Conservation (phyloP, 2,797 vertebrate genomes). For the Loris lydekkerianus region DNA sequence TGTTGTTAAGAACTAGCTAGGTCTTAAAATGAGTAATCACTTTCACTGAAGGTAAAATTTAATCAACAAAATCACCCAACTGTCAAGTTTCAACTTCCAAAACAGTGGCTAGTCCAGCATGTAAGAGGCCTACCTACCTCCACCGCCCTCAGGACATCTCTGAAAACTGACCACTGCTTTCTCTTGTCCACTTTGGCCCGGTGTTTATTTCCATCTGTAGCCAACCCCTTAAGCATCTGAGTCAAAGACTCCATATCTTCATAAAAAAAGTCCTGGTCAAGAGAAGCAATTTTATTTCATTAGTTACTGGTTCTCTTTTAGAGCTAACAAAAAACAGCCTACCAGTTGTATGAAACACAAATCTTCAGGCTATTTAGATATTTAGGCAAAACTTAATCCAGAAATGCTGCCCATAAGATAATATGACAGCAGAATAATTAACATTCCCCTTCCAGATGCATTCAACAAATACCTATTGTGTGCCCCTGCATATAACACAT, state of each 20-base stretch:
- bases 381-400: background rate
- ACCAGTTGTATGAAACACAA: background rate
- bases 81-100: background rate
- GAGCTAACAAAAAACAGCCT: background rate
- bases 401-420: background rate
- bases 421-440: background rate
- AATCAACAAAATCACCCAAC: background rate
- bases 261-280: slow-evolving; percentile 94
- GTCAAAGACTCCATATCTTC: slow-evolving; percentile 95
- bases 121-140: slow-evolving; percentile 94
- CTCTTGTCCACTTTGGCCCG: slow-evolving; percentile 97
- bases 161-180: slow-evolving; percentile 97
- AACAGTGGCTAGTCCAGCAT: background rate
- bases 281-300: slow-evolving; percentile 1
- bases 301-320: background rate
- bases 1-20: background rate
- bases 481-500: background rate
- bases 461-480: slow-evolving; percentile 86
- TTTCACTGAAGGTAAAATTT: background rate
- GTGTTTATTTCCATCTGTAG: slow-evolving; percentile 98
- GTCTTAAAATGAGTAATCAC: background rate
- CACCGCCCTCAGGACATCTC: slow-evolving; percentile 96
- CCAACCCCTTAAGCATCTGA: slow-evolving; percentile 93
- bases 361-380: background rate
- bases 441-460: background rate